Percentiles rank a stretch among this genome's conserved stretches.
Evolutionary conservation across 2,113 vertebrate genomes (phyloP).

Genomic region (Rattus norvegicus): GRCr8 NC_086022.1:93959001-93959500

Average conservation of each 20-base stretch:
- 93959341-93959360: background rate
- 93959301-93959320: background rate
- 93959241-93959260: background rate
- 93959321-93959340: background rate
- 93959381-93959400: background rate
- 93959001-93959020: background rate
- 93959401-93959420: background rate
- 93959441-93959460: background rate
- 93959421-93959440: background rate
- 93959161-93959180: fast-evolving
- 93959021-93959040: background rate
- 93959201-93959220: background rate
- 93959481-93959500: background rate
- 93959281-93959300: background rate
- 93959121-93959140: no score
- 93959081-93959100: background rate
- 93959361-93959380: background rate
- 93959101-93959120: background rate
- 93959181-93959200: background rate
- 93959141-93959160: background rate
- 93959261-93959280: background rate
- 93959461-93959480: background rate
- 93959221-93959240: background rate
- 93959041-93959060: background rate
- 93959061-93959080: background rate